Percentiles rank a stretch among this genome's conserved stretches.
Conservation (phyloP, 2,888 invertebrate species). For the Neocrepidodera transversa region DNA sequence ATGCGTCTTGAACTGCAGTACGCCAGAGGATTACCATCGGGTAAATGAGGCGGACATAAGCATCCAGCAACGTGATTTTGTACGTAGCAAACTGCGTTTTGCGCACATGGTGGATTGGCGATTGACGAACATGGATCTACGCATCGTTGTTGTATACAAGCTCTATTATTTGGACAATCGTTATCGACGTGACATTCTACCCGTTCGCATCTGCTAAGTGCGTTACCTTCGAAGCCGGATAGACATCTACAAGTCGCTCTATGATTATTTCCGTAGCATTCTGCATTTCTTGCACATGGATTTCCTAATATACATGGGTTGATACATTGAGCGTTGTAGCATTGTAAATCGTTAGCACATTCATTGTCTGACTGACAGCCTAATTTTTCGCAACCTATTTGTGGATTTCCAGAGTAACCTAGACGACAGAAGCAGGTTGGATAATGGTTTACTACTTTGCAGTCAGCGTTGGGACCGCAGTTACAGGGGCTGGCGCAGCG, state of each 20-base stretch:
- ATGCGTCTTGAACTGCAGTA: conserved; percentile 69
- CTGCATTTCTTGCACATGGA: conserved; percentile 84
- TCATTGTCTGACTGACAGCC: conserved; percentile 85
- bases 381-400: conserved; percentile 79
- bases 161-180: conserved; percentile 79
- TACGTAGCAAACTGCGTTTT: conserved; percentile 81
- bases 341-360: conserved; percentile 80
- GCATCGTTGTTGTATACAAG: conserved; percentile 77
- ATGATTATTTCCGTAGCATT: conserved; percentile 83
- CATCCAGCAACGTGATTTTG: conserved; percentile 83
- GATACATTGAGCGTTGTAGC: conserved; percentile 82
- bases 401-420: conserved; percentile 87
- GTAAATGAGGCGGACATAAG: conserved; percentile 80
- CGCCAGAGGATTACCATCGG: conserved; percentile 80
- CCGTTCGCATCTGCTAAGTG: conserved; percentile 78
- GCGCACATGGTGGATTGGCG: conserved; percentile 77
- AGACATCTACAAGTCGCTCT: conserved; percentile 82
- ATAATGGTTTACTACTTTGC: conserved; percentile 82
- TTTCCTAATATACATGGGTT: conserved; percentile 81
- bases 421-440: conserved; percentile 84
- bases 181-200: conserved; percentile 80
- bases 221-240: conserved; percentile 78
- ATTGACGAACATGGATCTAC: conserved; percentile 77
- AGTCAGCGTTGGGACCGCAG: conserved; percentile 84
- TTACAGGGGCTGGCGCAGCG: conserved; percentile 84